phyloP scores from a whole-genome alignment of 1,140 invertebrate genomes.

The Ostrea edulis region DNA sequence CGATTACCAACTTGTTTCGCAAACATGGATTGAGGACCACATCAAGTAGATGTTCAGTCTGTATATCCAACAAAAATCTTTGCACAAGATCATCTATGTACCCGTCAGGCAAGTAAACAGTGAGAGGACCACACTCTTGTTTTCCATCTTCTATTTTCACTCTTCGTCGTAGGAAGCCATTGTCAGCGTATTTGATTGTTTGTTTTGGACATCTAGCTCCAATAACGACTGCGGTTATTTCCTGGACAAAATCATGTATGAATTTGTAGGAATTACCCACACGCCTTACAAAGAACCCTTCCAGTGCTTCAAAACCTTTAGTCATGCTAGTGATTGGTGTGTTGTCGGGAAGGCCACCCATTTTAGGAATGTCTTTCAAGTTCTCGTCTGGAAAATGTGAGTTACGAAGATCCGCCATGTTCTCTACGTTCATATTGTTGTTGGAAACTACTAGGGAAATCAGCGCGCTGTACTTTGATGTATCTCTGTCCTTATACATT shows the following conservation, averaged over 20 bases:
- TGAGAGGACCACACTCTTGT: not conserved
- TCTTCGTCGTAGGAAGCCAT: not conserved
- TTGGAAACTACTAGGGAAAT: not conserved
- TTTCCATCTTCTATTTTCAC: not conserved
- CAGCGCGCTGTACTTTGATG: not conserved
- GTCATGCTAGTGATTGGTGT: not conserved
- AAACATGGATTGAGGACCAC: too few species aligned
- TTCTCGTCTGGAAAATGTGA: too few species aligned
- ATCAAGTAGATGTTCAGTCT: not conserved
- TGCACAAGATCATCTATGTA: not conserved
- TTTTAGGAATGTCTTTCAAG: not conserved
- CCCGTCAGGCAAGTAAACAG: too few species aligned
- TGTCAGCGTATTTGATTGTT: not conserved
- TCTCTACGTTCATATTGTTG: not conserved
- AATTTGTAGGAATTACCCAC: not conserved
- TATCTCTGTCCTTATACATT: not conserved
- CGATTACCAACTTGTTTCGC: not conserved
- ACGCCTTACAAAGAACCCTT: not conserved
- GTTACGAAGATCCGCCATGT: not conserved
- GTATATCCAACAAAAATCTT: not conserved
- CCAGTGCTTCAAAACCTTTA: not conserved
- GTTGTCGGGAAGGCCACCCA: not conserved
- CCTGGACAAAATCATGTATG: not conserved
- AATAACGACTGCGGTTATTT: not conserved
- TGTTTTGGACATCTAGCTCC: not conserved